Percentiles rank a stretch among this genome's conserved stretches.
phyloP scores from a whole-genome alignment of 2,113 vertebrate genomes.

The Collichthys lucidus region DNA sequence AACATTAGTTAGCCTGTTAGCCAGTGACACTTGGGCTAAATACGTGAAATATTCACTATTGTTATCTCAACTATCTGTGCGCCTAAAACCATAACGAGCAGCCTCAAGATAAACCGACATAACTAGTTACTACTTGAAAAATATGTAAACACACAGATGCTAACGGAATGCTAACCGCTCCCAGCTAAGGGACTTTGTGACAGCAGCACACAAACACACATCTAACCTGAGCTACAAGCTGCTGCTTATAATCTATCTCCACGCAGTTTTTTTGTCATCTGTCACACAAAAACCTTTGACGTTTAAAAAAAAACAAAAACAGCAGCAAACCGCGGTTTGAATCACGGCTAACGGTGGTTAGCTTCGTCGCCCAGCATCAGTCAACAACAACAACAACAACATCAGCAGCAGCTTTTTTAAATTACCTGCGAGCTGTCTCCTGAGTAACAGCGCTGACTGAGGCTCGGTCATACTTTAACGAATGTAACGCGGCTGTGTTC shows the following conservation, averaged over 20 bases:
- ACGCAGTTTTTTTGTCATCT: neutral
- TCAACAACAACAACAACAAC: neutral
- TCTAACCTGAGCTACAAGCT: neutral
- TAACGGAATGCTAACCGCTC: conserved; percentile 41
- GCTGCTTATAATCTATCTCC: too few relatives aligned
- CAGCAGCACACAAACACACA: conserved; percentile 33
- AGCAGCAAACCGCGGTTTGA: conserved; percentile 49
- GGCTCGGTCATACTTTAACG: conserved; percentile 91
- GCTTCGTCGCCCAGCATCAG: conserved; percentile 40
- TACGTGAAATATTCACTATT: conserved; percentile 8
- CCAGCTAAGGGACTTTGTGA: conserved; percentile 63
- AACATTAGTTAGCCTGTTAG: conserved; percentile 38
- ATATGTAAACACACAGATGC: conserved; percentile 63
- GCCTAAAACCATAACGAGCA: neutral
- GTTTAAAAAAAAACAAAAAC: conserved; percentile 28
- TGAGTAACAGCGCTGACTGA: conserved; percentile 95
- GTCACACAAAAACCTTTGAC: neutral
- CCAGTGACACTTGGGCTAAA: conserved; percentile 43
- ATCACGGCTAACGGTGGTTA: conserved; percentile 63
- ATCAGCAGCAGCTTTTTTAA: too few relatives aligned
- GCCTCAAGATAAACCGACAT: too few relatives aligned
- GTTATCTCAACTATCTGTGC: neutral
- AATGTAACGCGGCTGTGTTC: conserved; percentile 49
- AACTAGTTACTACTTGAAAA: too few relatives aligned
- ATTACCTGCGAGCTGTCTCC: conserved; percentile 98